Conservation (phyloP, 2,888 invertebrate species). For the Onthophagus sagittarius region DNA sequence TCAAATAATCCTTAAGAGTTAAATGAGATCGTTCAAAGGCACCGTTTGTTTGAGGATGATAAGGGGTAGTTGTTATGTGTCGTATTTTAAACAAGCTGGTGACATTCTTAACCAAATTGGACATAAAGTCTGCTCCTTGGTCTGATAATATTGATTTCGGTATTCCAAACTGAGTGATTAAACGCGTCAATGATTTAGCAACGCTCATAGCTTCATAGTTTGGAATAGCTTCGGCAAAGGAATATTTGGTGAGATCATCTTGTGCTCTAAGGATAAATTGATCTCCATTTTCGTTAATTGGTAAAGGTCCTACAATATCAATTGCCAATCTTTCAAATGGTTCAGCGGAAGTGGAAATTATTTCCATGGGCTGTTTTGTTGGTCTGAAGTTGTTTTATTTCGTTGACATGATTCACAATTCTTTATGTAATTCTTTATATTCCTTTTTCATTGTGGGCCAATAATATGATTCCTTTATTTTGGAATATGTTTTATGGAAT, state of each 20-base stretch:
- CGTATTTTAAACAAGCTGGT: conserved; percentile 30
- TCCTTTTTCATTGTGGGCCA: conserved; percentile 31
- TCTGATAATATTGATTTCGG: conserved; percentile 21
- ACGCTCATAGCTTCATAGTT: conserved; percentile 39
- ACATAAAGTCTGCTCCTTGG: conserved; percentile 29
- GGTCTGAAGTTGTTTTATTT: conserved; percentile 28
- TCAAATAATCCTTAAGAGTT: conserved; percentile 34
- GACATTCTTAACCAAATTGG: conserved; percentile 28
- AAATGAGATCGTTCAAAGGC: conserved; percentile 36
- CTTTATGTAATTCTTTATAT: too few relatives aligned
- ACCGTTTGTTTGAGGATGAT: conserved; percentile 35
- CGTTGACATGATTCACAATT: conserved; percentile 32
- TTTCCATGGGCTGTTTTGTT: conserved; percentile 32
- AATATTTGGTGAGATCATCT: conserved; percentile 41
- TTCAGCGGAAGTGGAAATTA: conserved; percentile 22
- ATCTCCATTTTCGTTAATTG: conserved; percentile 34
- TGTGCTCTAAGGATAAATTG: conserved; percentile 39
- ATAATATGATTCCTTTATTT: conserved; percentile 27
- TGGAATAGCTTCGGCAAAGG: conserved; percentile 34
- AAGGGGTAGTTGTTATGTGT: conserved; percentile 21
- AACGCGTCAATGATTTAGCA: conserved; percentile 31
- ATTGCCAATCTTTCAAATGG: conserved; percentile 35
- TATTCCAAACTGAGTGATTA: conserved; percentile 30
- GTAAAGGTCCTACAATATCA: conserved; percentile 40
- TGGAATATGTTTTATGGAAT: conserved; percentile 23